A percentile compares a stretch with the other conserved stretches of the same genome.
Evolutionary conservation across 35 echinoderm and acorn worm species (phyloP).

Genomic region (Apostichopus californicus): DNA sequence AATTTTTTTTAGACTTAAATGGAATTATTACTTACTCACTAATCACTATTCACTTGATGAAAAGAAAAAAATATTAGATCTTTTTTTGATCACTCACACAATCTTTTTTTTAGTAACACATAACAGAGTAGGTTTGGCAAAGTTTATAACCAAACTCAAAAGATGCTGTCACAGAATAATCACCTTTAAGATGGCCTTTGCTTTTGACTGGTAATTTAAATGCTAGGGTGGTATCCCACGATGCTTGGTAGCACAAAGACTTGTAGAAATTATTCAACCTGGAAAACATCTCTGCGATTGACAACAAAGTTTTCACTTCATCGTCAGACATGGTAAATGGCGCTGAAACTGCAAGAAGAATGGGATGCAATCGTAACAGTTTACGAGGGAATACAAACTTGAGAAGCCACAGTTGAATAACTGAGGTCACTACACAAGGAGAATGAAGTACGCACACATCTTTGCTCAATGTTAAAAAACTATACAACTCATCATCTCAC

Average conservation of each 20-base stretch:
- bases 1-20: too few species aligned
- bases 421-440: too few species aligned
- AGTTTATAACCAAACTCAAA: too few species aligned
- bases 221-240: constrained; percentile 54
- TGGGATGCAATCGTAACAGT: not conserved
- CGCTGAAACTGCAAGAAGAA: constrained; percentile 27
- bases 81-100: too few species aligned
- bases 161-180: not conserved
- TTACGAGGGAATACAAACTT: too few species aligned
- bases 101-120: too few species aligned
- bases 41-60: too few species aligned
- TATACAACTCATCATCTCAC: not conserved
- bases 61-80: too few species aligned
- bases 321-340: constrained; percentile 35
- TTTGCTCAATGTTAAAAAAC: not conserved
- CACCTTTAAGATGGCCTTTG: constrained; percentile 63
- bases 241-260: constrained; percentile 67
- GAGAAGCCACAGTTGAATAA: too few species aligned
- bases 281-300: constrained; percentile 36
- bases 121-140: too few species aligned
- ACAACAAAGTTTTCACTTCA: constrained; percentile 52
- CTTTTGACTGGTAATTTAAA: constrained; percentile 54
- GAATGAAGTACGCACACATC: too few species aligned
- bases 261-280: constrained; percentile 53
- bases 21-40: too few species aligned